These are phyloP conservation scores for Dicerorhinus sumatrensis DNA, from an alignment of 2,113 vertebrate genomes.

Conservation along the genomic window DNA sequence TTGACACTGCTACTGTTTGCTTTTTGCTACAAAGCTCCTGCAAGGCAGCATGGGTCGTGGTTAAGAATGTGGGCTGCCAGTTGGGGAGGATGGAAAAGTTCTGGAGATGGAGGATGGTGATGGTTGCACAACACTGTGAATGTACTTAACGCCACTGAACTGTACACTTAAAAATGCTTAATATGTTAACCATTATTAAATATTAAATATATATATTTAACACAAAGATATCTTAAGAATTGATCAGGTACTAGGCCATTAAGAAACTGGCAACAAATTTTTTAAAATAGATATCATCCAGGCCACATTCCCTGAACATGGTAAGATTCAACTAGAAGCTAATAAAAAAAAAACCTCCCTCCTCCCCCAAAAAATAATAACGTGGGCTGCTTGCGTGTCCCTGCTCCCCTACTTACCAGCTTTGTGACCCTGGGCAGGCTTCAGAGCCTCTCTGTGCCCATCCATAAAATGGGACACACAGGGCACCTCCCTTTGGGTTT, in stretches of 20 bases:
- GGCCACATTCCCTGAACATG: background rate
- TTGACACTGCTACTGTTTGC: fast-evolving
- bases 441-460: background rate
- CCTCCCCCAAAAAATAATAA: background rate
- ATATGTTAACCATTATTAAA: too few species aligned
- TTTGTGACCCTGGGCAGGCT: background rate
- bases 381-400: background rate
- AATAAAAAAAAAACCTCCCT: background rate
- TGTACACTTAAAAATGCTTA: background rate
- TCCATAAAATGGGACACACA: background rate
- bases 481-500: background rate
- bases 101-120: background rate
- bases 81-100: background rate
- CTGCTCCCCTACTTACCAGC: background rate
- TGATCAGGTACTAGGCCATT: background rate
- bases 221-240: background rate
- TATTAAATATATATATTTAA: background rate
- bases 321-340: background rate
- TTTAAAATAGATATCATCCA: background rate
- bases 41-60: background rate
- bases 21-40: background rate
- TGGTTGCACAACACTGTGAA: fast-evolving
- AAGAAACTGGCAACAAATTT: background rate
- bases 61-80: background rate
- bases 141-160: background rate